These are phyloP conservation scores for Schrankia costaestrigalis DNA, from an alignment of 2,888 invertebrate species.

Conservation along the genomic window DNA sequence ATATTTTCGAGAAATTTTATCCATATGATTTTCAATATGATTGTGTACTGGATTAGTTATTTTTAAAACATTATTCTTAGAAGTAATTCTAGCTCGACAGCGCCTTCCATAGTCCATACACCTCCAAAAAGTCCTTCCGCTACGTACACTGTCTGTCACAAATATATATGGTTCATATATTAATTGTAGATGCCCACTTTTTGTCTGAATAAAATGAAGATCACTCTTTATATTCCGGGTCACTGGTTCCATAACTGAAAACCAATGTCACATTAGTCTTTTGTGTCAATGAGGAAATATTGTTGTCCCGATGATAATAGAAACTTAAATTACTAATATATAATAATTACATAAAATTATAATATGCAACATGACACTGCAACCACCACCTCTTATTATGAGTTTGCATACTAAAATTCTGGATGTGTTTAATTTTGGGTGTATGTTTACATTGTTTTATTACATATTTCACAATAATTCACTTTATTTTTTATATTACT, in stretches of 20 bases:
- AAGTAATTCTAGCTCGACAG: conserved; percentile 74
- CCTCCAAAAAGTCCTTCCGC: conserved; percentile 75
- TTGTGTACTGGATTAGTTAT: conserved; percentile 75
- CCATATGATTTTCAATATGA: conserved; percentile 64
- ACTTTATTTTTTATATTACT: too few species aligned
- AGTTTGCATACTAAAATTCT: too few species aligned
- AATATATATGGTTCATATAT: conserved; percentile 75
- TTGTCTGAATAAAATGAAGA: conserved; percentile 74
- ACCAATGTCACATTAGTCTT: conserved; percentile 20
- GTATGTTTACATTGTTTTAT: too few species aligned
- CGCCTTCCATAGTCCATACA: conserved; percentile 76
- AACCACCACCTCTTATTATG: too few species aligned
- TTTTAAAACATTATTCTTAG: conserved; percentile 68
- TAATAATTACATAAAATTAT: too few species aligned
- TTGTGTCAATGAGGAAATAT: too few species aligned
- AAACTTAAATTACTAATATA: too few species aligned
- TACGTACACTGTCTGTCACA: conserved; percentile 74
- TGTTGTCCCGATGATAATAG: too few species aligned
- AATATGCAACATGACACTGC: too few species aligned
- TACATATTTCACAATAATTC: too few species aligned
- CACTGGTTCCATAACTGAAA: conserved; percentile 61
- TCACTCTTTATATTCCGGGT: conserved; percentile 60
- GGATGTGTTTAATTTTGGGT: too few species aligned
- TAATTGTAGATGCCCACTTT: conserved; percentile 72
- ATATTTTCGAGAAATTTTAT: conserved; percentile 68